These are phyloP conservation scores for Mythimna ferrago DNA, from an alignment of 2,888 invertebrate genomes.

Conservation along the genomic window DNA sequence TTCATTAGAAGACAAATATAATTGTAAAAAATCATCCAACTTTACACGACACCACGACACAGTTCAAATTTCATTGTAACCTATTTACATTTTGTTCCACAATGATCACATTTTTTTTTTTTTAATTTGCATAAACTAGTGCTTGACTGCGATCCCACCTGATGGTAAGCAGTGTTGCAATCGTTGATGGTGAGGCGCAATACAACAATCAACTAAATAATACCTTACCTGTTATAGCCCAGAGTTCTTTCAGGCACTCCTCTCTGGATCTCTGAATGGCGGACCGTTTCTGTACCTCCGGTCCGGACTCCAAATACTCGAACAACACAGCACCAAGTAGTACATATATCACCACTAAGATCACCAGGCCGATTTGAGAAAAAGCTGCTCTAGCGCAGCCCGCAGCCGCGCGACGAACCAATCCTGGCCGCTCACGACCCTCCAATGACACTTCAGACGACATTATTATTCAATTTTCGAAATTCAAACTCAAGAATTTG, in stretches of 20 bases:
- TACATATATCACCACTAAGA: constrained; percentile 94
- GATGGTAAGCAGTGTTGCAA: too few species aligned
- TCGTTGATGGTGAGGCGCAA: too few species aligned
- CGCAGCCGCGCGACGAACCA: constrained; percentile 76
- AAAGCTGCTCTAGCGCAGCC: constrained; percentile 91
- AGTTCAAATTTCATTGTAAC: too few species aligned
- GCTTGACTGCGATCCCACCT: too few species aligned
- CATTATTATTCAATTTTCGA: constrained; percentile 71
- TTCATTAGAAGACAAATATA: too few species aligned
- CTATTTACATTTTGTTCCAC: too few species aligned
- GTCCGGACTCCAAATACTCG: constrained; percentile 93
- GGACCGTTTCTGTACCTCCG: constrained; percentile 92
- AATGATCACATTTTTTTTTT: too few species aligned
- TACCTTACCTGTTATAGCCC: constrained; percentile 94
- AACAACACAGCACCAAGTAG: constrained; percentile 94
- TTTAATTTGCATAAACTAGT: too few species aligned
- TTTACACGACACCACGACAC: too few species aligned
- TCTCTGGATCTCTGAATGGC: constrained; percentile 92
- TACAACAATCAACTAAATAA: too few species aligned
- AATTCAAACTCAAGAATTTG: constrained; percentile 55
- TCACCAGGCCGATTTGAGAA: constrained; percentile 93
- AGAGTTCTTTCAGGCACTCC: constrained; percentile 93
- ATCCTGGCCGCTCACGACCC: constrained; percentile 81
- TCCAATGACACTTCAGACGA: constrained; percentile 88
- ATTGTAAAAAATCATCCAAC: too few species aligned